Evolutionary conservation across 1,140 invertebrate genomes (phyloP), one percentile per base, ranked within the genome.

Genomic region (Bacillus rossius): DNA sequence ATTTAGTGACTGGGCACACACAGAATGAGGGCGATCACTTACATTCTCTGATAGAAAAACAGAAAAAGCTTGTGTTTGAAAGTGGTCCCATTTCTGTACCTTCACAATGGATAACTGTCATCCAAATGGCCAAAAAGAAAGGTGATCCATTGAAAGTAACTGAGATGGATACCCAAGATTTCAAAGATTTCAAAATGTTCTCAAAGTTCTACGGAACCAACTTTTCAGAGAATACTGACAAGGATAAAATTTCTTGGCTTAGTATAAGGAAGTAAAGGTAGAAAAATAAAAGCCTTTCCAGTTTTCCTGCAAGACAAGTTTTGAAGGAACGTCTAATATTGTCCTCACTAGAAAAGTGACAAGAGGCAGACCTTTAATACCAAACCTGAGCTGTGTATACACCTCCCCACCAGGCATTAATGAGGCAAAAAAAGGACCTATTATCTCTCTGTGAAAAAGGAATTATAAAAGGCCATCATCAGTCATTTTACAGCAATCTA

Each of bases 1-100:
- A 41, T 51, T 19, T 58, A n/a, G 48, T 56, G 4, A 23, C 23
- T n/a, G 57, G 61, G 10, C 54, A 62, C 42, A 56, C 45, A 42
- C 16, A 54, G 4, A 53, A 55, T 55, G 17, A 55, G n/a, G 55
- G 19, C n/a, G 55, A 57, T 22, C 5, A 19, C 16, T 22, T 57
- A 10, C 55, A 57, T 22, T 57, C 55, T 8, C 13, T 23, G 4
- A 55, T 57, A 8, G 55, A 57, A 42, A 45, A 45, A 45, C 43
- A 45, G 23, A 45, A 40, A 40, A 13, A 45, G 23, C 43, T 19
- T 45, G 13, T 25, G 23, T 13, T 45, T 20, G n/a, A 45, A 45
- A 45, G 43, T 45, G 43, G 43, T 8, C 43, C 43, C 17, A 45
- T 45, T 45, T 45, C 17, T 45, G 43, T 5, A 45, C 43, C 43